Conservation (phyloP, 2,797 vertebrate species). For the Galagoides demidoff region DNA sequence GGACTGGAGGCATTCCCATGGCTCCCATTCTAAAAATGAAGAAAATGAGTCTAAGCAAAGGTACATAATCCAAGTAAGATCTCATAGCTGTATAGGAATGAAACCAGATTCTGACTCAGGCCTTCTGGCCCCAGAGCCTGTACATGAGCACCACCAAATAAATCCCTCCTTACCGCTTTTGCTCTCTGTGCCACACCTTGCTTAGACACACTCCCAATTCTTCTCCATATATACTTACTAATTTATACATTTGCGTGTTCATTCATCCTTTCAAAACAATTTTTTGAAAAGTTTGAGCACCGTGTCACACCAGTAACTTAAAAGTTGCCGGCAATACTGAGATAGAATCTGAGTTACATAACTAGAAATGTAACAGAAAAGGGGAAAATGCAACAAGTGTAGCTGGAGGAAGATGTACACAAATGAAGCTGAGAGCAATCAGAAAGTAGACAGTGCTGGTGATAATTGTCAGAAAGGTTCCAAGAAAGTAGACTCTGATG, state of each 20-base stretch:
- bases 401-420: background rate
- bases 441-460: background rate
- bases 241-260: background rate
- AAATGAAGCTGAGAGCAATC: background rate
- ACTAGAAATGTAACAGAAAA: background rate
- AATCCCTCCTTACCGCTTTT: background rate
- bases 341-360: background rate
- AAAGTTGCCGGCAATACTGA: conserved; percentile 8
- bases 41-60: background rate
- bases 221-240: background rate
- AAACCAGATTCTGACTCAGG: background rate
- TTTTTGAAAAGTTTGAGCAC: background rate
- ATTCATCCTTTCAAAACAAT: conserved; percentile 30
- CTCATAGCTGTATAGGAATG: background rate
- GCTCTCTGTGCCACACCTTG: background rate
- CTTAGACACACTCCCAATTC: background rate
- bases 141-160: background rate
- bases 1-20: background rate
- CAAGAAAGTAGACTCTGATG: background rate
- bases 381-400: background rate
- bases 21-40: background rate
- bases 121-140: background rate
- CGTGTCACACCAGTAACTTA: background rate
- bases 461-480: background rate
- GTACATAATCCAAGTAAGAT: background rate